Percentiles rank a stretch among this genome's conserved stretches.
Evolutionary conservation across 2,888 invertebrate genomes (phyloP).

Genomic region (Deilephila porcellus): DNA sequence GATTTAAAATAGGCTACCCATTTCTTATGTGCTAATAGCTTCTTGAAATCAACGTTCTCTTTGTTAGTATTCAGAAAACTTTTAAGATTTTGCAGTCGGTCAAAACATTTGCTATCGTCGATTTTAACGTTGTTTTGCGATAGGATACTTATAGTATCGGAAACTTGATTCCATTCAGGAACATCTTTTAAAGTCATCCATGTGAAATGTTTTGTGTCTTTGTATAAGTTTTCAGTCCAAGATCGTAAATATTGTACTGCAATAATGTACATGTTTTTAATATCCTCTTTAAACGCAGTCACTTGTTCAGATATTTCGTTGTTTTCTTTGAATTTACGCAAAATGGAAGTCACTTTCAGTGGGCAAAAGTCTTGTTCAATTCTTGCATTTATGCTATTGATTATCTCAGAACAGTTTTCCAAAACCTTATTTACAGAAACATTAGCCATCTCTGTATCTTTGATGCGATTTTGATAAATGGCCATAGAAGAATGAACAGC

Average conservation of each 20-base stretch:
- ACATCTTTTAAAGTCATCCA: slow-evolving; percentile 34
- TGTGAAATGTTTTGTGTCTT: slow-evolving; percentile 32
- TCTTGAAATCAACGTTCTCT: slow-evolving; percentile 25
- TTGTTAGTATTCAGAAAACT: slow-evolving; percentile 28
- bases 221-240: slow-evolving; percentile 36
- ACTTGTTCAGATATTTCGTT: slow-evolving; percentile 31
- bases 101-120: slow-evolving; percentile 33
- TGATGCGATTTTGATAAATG: too few relatives aligned
- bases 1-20: slow-evolving; percentile 35
- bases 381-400: slow-evolving; percentile 32
- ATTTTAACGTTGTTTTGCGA: slow-evolving; percentile 34
- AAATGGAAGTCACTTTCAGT: slow-evolving; percentile 32
- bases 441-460: slow-evolving; percentile 25
- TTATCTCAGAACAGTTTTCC: slow-evolving; percentile 33
- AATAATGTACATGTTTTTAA: slow-evolving; percentile 35
- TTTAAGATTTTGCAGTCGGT: too few relatives aligned
- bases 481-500: too few relatives aligned
- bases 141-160: slow-evolving; percentile 34
- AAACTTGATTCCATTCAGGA: slow-evolving; percentile 35
- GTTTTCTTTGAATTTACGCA: slow-evolving; percentile 31
- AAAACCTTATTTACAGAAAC: slow-evolving; percentile 33
- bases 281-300: slow-evolving; percentile 32
- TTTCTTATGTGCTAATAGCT: slow-evolving; percentile 35
- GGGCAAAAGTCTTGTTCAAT: slow-evolving; percentile 33
- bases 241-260: slow-evolving; percentile 35